phyloP scores from a whole-genome alignment of 2,888 invertebrate genomes.

The Chloroclystis v-ata region DNA sequence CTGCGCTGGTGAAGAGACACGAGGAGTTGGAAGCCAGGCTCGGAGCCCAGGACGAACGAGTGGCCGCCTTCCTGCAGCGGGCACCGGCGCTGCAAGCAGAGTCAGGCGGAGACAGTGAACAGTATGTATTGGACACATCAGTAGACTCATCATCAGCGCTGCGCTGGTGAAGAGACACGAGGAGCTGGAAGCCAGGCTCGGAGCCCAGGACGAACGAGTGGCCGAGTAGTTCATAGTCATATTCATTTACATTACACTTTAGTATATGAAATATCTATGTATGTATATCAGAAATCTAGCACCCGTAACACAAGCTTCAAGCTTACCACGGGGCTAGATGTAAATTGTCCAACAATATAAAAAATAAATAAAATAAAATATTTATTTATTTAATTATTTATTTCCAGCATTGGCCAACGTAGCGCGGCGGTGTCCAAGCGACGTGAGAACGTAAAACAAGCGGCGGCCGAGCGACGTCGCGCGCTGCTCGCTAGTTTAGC shows the following conservation, averaged over 20 bases:
- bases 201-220: conserved; percentile 87
- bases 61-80: conserved; percentile 88
- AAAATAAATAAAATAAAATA: too few relatives aligned
- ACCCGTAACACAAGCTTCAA: too few relatives aligned
- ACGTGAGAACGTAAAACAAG: conserved; percentile 85
- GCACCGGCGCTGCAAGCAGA: conserved; percentile 89
- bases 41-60: conserved; percentile 93
- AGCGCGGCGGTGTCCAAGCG: conserved; percentile 86
- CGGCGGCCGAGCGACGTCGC: conserved; percentile 83
- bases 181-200: conserved; percentile 93
- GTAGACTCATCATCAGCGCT: conserved; percentile 81
- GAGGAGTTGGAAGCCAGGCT: conserved; percentile 95
- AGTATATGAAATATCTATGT: too few relatives aligned
- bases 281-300: too few relatives aligned
- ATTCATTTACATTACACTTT: too few relatives aligned
- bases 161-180: conserved; percentile 94
- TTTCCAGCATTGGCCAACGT: conserved; percentile 85
- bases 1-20: conserved; percentile 92
- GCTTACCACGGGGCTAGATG: too few relatives aligned
- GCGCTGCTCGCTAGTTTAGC: conserved; percentile 90
- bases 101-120: conserved; percentile 88
- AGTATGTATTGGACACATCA: conserved; percentile 82
- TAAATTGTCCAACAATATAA: too few relatives aligned
- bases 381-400: too few relatives aligned
- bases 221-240: too few relatives aligned